Evolutionary conservation across 2,113 vertebrate species (phyloP).

Genomic region (Crotalus horridus): DNA sequence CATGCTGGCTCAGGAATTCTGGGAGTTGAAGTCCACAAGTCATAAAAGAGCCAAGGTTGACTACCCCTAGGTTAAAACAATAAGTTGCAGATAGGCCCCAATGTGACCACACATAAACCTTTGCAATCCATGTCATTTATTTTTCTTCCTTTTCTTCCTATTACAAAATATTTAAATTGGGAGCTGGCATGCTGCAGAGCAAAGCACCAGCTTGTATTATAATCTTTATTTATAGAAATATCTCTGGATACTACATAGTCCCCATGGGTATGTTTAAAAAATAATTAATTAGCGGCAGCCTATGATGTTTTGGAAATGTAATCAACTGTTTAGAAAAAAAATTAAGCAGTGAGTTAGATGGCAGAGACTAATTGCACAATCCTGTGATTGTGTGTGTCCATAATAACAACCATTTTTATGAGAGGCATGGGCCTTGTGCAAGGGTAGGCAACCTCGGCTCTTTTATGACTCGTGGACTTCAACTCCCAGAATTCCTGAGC

Average conservation of each 20-base stretch:
- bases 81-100: neutral
- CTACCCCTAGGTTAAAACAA: neutral
- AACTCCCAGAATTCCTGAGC: no score
- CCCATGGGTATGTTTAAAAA: neutral
- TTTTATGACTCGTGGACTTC: no score
- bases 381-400: neutral
- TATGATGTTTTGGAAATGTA: neutral
- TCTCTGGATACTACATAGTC: neutral
- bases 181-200: neutral
- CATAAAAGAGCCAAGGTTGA: no score
- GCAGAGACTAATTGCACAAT: neutral
- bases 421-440: neutral
- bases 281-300: neutral
- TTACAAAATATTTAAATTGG: neutral
- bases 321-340: neutral
- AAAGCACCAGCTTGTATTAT: neutral
- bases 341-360: neutral
- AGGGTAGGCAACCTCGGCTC: no score
- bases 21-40: no score
- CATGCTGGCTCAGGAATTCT: no score
- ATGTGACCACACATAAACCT: neutral
- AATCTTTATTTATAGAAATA: neutral
- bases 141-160: neutral
- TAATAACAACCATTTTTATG: neutral
- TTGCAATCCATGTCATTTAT: neutral